Evolutionary conservation across 2,113 vertebrate species (phyloP).

Genomic region (Salvelinus namaycush): DNA sequence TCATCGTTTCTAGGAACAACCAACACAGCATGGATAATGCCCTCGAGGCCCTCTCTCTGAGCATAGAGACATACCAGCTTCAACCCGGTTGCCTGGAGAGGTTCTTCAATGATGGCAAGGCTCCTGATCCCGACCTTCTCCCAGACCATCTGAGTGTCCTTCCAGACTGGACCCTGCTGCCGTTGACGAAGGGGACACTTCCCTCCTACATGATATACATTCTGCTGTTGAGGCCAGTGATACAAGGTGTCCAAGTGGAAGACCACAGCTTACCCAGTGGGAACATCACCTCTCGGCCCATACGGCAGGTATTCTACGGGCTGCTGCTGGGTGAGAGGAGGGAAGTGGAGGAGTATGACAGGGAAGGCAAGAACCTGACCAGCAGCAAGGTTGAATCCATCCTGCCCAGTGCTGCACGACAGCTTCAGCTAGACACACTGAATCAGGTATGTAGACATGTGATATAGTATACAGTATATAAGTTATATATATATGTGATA

Average conservation of each 20-base stretch:
- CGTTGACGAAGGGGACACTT: no score
- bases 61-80: conserved; percentile 74
- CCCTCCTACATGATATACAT: conserved; percentile 64
- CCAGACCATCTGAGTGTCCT: conserved; percentile 47
- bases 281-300: no score
- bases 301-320: no score
- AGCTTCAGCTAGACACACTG: conserved; percentile 65
- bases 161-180: conserved; percentile 71
- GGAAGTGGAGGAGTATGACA: conserved; percentile 73
- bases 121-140: conserved; percentile 12
- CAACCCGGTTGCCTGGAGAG: conserved; percentile 26
- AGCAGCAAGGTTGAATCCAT: conserved; percentile 12
- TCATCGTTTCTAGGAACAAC: conserved; percentile 46
- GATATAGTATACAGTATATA: not conserved
- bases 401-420: conserved; percentile 16
- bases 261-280: no score
- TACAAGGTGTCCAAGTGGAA: no score
- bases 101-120: not conserved
- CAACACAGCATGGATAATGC: conserved; percentile 2
- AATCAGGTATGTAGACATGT: conserved; percentile 45
- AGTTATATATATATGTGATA: not conserved
- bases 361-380: conserved; percentile 64
- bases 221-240: conserved; percentile 39
- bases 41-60: no score
- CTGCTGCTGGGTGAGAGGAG: conserved; percentile 52